Percentiles rank a stretch among this genome's conserved stretches.
These are phyloP conservation scores for Podarcis raffonei DNA, from an alignment of 2,113 vertebrate species.

Conservation along the genomic window DNA sequence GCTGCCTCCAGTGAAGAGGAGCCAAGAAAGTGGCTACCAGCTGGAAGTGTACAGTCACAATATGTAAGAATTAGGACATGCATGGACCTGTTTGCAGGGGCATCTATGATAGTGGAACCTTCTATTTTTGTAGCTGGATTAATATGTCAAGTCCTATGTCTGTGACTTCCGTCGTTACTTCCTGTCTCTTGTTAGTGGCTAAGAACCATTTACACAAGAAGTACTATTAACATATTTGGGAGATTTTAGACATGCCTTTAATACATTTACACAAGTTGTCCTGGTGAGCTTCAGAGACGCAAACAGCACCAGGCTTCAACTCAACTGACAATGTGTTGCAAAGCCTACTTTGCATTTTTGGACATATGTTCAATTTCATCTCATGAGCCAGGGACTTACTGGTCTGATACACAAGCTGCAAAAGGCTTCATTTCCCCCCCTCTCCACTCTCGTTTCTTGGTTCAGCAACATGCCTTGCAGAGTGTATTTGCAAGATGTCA, in stretches of 20 bases:
- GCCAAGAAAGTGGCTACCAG: slow-evolving; percentile 23
- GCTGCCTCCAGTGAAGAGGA: neutral
- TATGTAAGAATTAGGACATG: slow-evolving; percentile 53
- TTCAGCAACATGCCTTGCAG: slow-evolving; percentile 57
- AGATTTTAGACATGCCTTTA: slow-evolving; percentile 45
- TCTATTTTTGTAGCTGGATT: slow-evolving; percentile 59
- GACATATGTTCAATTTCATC: slow-evolving; percentile 57
- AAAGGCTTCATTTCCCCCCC: slow-evolving; percentile 63
- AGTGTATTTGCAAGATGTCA: slow-evolving; percentile 68
- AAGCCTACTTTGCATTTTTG: slow-evolving; percentile 65
- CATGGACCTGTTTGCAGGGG: slow-evolving; percentile 62
- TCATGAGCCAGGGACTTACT: slow-evolving; percentile 52
- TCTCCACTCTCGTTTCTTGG: slow-evolving; percentile 58
- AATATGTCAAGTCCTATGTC: slow-evolving; percentile 58
- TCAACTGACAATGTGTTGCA: slow-evolving; percentile 35
- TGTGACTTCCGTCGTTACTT: slow-evolving; percentile 56
- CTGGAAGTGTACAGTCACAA: slow-evolving; percentile 27
- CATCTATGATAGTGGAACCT: slow-evolving; percentile 64
- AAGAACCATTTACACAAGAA: slow-evolving; percentile 58
- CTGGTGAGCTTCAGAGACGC: slow-evolving; percentile 18
- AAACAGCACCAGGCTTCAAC: slow-evolving; percentile 34
- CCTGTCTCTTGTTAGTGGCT: slow-evolving; percentile 47
- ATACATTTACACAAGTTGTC: slow-evolving; percentile 46
- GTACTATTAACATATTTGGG: slow-evolving; percentile 39
- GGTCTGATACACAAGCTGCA: slow-evolving; percentile 48